phyloP scores from a whole-genome alignment of 92 coral and sea anemone genomes.

The Hydrozoanthus gracilis region DNA sequence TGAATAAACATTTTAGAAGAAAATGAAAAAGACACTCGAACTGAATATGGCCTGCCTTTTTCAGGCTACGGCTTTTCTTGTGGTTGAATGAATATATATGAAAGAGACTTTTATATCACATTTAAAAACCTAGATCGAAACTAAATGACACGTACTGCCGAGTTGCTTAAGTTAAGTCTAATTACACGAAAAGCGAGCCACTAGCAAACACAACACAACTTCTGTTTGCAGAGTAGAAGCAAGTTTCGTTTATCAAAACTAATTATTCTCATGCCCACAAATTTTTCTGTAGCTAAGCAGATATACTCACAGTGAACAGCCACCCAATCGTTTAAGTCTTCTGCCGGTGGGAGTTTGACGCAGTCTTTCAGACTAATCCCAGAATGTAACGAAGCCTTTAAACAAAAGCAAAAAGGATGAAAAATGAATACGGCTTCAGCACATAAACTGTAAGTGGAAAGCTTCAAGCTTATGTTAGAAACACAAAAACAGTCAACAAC shows the following conservation, averaged over 20 bases:
- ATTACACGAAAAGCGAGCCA: not conserved
- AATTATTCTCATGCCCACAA: constrained; percentile 3
- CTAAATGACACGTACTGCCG: not conserved
- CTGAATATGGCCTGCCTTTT: no score
- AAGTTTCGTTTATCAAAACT: not conserved
- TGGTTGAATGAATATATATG: not conserved
- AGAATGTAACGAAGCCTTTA: constrained; percentile 91
- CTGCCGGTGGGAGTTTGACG: constrained; percentile 91
- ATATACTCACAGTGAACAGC: constrained; percentile 92
- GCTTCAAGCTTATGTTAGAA: not conserved
- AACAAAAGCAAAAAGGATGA: constrained; percentile 10
- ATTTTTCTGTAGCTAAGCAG: not conserved
- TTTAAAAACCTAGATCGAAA: not conserved
- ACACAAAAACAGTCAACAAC: not conserved
- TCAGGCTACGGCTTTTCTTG: not conserved
- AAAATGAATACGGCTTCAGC: not conserved
- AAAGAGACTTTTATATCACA: not conserved
- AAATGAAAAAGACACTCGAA: no score
- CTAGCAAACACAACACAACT: not conserved
- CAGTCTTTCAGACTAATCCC: constrained; percentile 90
- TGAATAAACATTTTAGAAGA: no score
- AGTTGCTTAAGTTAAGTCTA: not conserved
- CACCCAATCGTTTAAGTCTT: constrained; percentile 93
- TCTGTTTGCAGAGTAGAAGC: not conserved
- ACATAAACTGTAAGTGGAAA: not conserved